These are phyloP conservation scores for Ormyrus thymus DNA, from an alignment of 2,888 invertebrate species.

Conservation along the genomic window DNA sequence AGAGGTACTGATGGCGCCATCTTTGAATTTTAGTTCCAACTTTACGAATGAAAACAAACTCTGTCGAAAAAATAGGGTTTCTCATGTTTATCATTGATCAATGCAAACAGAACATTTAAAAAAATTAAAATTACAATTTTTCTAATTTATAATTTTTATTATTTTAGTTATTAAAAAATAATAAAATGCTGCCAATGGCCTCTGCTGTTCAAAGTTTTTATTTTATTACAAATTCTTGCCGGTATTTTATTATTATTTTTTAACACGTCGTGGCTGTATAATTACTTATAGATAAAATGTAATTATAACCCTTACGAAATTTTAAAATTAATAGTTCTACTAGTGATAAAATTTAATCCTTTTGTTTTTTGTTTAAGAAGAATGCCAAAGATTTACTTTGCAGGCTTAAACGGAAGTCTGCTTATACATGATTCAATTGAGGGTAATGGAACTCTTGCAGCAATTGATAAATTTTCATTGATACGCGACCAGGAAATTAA, in stretches of 20 bases:
- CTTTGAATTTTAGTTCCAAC: background rate
- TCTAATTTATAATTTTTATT: background rate
- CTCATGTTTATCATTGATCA: background rate
- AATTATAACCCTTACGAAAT: background rate
- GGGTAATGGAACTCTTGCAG: constrained; percentile 31
- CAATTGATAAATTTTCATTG: constrained; percentile 61
- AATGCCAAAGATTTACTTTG: constrained; percentile 59
- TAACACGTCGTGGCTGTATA: too few species aligned
- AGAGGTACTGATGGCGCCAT: constrained; percentile 20
- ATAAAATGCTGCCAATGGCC: too few species aligned
- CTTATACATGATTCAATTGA: constrained; percentile 29
- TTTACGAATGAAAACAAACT: background rate
- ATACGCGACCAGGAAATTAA: constrained; percentile 62
- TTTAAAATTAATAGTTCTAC: background rate
- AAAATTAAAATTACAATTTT: background rate
- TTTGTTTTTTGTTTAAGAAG: constrained; percentile 31
- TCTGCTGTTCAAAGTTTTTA: too few species aligned
- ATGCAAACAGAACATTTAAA: background rate
- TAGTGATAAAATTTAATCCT: background rate
- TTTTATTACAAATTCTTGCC: too few species aligned
- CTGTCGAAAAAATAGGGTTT: background rate
- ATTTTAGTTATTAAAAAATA: background rate
- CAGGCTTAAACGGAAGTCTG: constrained; percentile 64
- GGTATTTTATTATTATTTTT: too few species aligned
- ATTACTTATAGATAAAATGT: background rate